These are phyloP conservation scores for Aphidoletes aphidimyza DNA, from an alignment of 2,888 invertebrate species.

Conservation along the genomic window DNA sequence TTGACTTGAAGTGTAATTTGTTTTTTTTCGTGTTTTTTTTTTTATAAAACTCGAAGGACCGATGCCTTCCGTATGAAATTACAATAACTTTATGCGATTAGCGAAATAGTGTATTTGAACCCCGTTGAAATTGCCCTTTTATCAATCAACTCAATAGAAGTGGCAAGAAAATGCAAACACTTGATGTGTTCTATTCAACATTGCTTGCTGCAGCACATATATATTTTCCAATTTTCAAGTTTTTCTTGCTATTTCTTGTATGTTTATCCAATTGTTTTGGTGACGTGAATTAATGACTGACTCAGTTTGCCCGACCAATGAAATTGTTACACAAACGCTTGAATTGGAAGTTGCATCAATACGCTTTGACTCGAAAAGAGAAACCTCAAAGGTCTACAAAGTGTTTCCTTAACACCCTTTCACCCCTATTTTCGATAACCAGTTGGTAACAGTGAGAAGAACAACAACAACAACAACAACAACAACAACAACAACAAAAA, in stretches of 20 bases:
- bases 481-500: not conserved
- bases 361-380: too few relatives aligned
- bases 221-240: not conserved
- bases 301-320: not conserved
- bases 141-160: too few relatives aligned
- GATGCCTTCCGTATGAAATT: not conserved
- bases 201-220: too few relatives aligned
- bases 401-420: too few relatives aligned
- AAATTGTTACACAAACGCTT: too few relatives aligned
- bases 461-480: too few relatives aligned
- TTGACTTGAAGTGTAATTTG: slow-evolving; percentile 30
- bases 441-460: too few relatives aligned
- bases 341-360: not conserved
- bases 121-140: too few relatives aligned
- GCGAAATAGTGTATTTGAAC: not conserved
- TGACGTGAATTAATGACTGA: slow-evolving; percentile 10
- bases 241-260: not conserved
- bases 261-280: not conserved
- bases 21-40: not conserved
- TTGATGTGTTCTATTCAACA: too few relatives aligned
- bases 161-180: too few relatives aligned
- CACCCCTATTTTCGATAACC: too few relatives aligned
- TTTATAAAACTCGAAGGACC: not conserved
- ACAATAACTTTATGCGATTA: not conserved
- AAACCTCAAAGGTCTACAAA: not conserved